These are phyloP conservation scores for Drosophila varians DNA, from an alignment of 1,140 invertebrate genomes.

Conservation along the genomic window DNA sequence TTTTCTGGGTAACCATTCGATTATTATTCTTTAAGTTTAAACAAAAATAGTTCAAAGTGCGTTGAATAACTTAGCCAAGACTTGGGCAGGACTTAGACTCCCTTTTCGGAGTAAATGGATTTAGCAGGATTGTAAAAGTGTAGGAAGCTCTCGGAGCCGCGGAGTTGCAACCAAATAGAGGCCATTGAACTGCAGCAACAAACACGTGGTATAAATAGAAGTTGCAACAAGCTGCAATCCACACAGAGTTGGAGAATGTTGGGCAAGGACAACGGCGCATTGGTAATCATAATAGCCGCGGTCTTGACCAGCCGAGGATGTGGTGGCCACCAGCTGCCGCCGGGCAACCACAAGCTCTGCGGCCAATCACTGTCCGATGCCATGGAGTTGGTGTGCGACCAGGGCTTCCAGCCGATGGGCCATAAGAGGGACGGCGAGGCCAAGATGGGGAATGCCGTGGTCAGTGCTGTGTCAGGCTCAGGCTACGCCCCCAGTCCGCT, in stretches of 20 bases:
- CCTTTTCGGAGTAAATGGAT: not conserved
- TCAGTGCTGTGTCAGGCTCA: not conserved
- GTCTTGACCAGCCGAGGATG: constrained; percentile 24
- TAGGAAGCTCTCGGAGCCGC: not conserved
- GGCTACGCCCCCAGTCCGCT: constrained; percentile 40
- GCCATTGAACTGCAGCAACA: constrained; percentile 55
- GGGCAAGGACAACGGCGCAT: constrained; percentile 37
- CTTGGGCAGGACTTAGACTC: not conserved
- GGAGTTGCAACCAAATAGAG: constrained; percentile 33
- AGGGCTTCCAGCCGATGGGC: constrained; percentile 50
- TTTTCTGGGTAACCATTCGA: too few species aligned
- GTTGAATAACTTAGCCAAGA: not conserved
- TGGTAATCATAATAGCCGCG: constrained; percentile 14
- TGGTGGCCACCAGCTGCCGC: constrained; percentile 39
- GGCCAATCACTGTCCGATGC: constrained; percentile 54
- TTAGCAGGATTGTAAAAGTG: not conserved
- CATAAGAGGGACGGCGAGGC: constrained; percentile 1
- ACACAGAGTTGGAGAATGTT: constrained; percentile 44
- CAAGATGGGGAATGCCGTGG: not conserved
- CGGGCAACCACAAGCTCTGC: constrained; percentile 64
- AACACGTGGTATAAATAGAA: constrained; percentile 57
- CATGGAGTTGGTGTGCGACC: constrained; percentile 56
- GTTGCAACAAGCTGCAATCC: constrained; percentile 9
- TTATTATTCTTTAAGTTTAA: too few species aligned
- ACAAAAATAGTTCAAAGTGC: not conserved